phyloP scores from a whole-genome alignment of 1,140 invertebrate species.

The Lepidurus packardi region DNA sequence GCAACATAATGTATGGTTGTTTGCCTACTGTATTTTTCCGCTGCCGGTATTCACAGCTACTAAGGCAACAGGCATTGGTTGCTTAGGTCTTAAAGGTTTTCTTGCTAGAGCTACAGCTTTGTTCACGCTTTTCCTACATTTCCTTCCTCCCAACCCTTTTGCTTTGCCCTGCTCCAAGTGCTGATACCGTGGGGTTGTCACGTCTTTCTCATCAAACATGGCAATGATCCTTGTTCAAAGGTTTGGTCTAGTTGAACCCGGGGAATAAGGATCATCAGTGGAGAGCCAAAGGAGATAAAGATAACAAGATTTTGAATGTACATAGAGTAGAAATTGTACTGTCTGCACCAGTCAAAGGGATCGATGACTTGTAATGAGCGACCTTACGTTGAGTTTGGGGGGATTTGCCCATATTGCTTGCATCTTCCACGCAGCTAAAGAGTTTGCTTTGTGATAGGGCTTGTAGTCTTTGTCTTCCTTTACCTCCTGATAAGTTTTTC shows the following conservation, averaged over 20 bases:
- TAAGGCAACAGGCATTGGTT: constrained; percentile 12
- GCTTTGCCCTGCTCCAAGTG: neutral
- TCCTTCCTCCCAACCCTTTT: neutral
- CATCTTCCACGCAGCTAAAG: neutral
- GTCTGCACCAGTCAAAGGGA: neutral
- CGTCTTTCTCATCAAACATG: constrained; percentile 1
- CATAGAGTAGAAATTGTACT: neutral
- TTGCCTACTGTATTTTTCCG: neutral
- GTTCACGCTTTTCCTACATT: neutral
- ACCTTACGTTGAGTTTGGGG: neutral
- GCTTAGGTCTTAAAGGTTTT: no score
- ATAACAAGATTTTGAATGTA: neutral
- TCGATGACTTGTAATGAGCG: neutral
- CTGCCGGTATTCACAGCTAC: neutral
- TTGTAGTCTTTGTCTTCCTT: neutral
- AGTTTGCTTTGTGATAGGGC: neutral
- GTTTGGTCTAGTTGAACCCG: constrained; percentile 5
- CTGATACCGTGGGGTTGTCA: neutral
- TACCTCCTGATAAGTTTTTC: neutral
- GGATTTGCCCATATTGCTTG: neutral
- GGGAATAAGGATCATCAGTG: constrained; percentile 17
- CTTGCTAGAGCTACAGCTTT: neutral
- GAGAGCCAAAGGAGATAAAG: neutral
- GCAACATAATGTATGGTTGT: neutral
- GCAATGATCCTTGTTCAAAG: constrained; percentile 21